Conservation (phyloP, 1,140 invertebrate species). For the Drepana arcuata region DNA sequence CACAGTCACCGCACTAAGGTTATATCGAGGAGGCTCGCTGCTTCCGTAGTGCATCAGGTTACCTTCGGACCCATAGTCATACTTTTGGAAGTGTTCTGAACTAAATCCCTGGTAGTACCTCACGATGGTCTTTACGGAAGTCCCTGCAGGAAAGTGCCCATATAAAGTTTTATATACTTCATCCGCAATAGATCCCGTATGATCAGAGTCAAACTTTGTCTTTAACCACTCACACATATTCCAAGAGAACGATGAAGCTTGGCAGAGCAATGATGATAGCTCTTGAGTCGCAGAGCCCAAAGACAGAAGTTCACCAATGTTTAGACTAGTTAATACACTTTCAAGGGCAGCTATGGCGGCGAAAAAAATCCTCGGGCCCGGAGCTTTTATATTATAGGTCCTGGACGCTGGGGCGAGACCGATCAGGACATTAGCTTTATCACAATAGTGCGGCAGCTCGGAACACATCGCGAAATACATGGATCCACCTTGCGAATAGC, state of each 20-base stretch:
- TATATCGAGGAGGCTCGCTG: slow-evolving; percentile 63
- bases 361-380: slow-evolving; percentile 3
- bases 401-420: slow-evolving; percentile 14
- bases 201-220: slow-evolving; percentile 5
- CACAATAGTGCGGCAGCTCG: slow-evolving; percentile 16
- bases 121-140: slow-evolving; percentile 79
- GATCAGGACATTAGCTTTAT: slow-evolving; percentile 16
- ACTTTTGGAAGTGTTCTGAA: slow-evolving; percentile 56
- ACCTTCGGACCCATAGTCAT: slow-evolving; percentile 64
- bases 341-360: slow-evolving; percentile 5
- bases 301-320: slow-evolving; percentile 11
- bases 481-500: slow-evolving; percentile 73
- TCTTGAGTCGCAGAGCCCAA: slow-evolving; percentile 12
- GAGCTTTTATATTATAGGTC: slow-evolving; percentile 9
- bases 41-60: slow-evolving; percentile 69
- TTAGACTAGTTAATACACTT: background rate
- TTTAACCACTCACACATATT: background rate
- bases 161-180: slow-evolving; percentile 34
- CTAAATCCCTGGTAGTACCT: slow-evolving; percentile 73
- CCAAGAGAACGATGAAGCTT: background rate
- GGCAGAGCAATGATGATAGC: slow-evolving; percentile 13
- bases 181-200: slow-evolving; percentile 30
- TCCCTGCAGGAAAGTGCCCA: slow-evolving; percentile 81
- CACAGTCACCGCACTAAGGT: slow-evolving; percentile 63
- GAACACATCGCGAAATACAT: slow-evolving; percentile 25